Base-by-base conservation (phyloP, 2,888 invertebrate genomes). In the Bembecia ichneumoniformis region DNA sequence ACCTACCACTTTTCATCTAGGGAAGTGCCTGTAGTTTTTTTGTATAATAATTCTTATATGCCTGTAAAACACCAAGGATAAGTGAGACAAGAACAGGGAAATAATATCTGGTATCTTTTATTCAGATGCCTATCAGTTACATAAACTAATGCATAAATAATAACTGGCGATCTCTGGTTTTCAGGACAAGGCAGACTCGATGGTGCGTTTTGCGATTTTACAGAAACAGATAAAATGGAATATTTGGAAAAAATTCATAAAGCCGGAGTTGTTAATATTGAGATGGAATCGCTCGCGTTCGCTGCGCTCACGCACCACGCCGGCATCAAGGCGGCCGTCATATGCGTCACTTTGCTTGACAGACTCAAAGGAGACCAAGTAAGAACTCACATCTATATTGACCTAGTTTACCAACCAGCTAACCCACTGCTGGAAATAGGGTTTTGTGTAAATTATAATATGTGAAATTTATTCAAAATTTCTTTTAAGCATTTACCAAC, bases 141-240 rank as follows among this genome's bases (percentile, higher is more conserved):
- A n/a, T n/a, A n/a, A n/a, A n/a, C n/a, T n/a, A n/a, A n/a, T n/a
- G n/a, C n/a, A n/a, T n/a, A n/a, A 28, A 28, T 28, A 28, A 28
- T 28, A 28, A 28, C 20, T 7, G 7, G 7, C 20, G 7, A 28
- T 28, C 20, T 28, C 20, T 16, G 44, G 17, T 53, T 50, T 50
- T 4, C 53, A 95, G 96, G 97, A 34, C 98, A 99, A 86, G 98
- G 96, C 14, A 91, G 99, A 43, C 82, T 97, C 58, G 98, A 99
- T 76, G 98, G 99, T 1, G 98, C 98, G 3, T 98, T 98, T 83
- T 98, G 98, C 78, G 96, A 97, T 64, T 98, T 96, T 82, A 91
- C 91, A 2, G 94, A 95, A 70, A 80, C 89, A n/a, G 97, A 99
- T 57, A 98, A 97, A 82, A 91, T 95, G 90, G 92, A 92, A 47